Percentiles rank a stretch among this genome's conserved stretches.
Conservation (phyloP, 1,140 invertebrate species). For the Onthophagus taurus region DNA sequence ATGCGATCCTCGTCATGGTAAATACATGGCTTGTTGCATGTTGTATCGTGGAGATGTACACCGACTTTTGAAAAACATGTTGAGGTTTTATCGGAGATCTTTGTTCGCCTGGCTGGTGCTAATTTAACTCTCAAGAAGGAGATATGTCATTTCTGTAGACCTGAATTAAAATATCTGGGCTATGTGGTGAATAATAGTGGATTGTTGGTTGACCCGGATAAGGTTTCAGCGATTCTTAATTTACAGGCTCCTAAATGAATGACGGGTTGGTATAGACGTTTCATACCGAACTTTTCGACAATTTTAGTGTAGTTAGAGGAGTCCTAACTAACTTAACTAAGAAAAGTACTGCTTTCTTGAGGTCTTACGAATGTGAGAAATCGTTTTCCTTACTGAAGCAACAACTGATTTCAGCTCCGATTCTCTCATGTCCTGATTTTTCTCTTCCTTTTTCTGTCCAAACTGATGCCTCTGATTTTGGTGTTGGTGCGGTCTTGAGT, state of each 20-base stretch:
- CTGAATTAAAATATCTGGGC: not conserved
- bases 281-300: conserved; percentile 33
- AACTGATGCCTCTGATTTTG: too few species aligned
- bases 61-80: not conserved
- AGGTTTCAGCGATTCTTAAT: too few species aligned
- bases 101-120: not conserved
- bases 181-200: conserved; percentile 1
- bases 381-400: conserved; percentile 17
- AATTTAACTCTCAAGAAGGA: not conserved
- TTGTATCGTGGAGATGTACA: too few species aligned
- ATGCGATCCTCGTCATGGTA: too few species aligned
- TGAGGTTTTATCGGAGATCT: not conserved
- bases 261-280: conserved; percentile 37
- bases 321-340: conserved; percentile 25
- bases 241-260: conserved; percentile 21
- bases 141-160: conserved; percentile 5
- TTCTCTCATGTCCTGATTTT: conserved; percentile 17
- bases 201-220: too few species aligned
- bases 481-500: too few species aligned
- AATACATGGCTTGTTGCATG: too few species aligned
- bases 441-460: conserved; percentile 22
- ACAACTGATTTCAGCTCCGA: too few species aligned
- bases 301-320: conserved; percentile 32
- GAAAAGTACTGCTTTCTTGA: not conserved
- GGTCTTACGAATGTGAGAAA: conserved; percentile 16